phyloP scores from a whole-genome alignment of 2,888 invertebrate genomes.

The Pterostichus madidus region DNA sequence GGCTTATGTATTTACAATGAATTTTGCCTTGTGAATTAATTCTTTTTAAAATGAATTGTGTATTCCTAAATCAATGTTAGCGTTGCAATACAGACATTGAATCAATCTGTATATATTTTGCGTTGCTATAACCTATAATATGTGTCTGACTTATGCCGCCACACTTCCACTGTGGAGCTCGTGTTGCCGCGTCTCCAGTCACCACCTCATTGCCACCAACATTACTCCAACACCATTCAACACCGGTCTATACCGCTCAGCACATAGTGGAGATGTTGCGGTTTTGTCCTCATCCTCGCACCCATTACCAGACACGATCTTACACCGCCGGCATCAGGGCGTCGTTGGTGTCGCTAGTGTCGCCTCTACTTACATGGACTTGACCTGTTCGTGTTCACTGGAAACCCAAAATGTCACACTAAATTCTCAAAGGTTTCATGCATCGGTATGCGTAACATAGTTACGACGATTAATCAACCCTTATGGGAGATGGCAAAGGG shows the following conservation, averaged over 20 bases:
- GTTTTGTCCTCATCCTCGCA: slow-evolving; percentile 38
- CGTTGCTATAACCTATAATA: no score
- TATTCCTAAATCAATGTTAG: no score
- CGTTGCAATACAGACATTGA: no score
- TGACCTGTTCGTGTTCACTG: slow-evolving; percentile 20
- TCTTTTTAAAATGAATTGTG: no score
- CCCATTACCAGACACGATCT: slow-evolving; percentile 13
- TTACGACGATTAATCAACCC: slow-evolving; percentile 3
- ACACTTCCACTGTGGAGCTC: not conserved
- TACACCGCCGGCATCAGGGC: not conserved
- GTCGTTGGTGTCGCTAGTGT: not conserved
- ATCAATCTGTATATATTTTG: no score
- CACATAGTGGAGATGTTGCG: slow-evolving; percentile 18
- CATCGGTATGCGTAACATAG: slow-evolving; percentile 3
- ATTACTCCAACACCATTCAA: slow-evolving; percentile 3
- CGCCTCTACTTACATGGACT: not conserved
- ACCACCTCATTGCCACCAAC: not conserved
- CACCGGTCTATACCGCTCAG: not conserved
- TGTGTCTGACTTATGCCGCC: no score
- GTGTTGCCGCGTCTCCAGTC: not conserved
- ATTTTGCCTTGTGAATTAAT: no score
- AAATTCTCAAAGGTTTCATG: slow-evolving; percentile 23
- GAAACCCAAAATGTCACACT: slow-evolving; percentile 12
- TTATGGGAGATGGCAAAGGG: not conserved
- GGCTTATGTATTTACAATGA: no score